Evolutionary conservation across 2,113 vertebrate genomes (phyloP).

Genomic region (Tricholaema leucomelas): DNA sequence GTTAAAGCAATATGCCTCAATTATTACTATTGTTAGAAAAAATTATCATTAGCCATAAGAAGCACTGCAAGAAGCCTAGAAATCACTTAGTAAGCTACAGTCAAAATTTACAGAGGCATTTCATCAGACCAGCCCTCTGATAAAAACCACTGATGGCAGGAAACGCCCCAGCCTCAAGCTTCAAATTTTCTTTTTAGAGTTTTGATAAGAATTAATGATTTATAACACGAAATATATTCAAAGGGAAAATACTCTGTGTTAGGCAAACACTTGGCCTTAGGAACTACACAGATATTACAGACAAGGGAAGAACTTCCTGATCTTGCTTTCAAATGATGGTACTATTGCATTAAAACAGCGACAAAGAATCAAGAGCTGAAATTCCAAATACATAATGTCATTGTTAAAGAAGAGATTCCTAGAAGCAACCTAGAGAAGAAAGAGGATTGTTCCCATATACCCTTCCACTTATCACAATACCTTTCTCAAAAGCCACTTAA

Average conservation of each 20-base stretch:
- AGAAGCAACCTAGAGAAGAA: background rate
- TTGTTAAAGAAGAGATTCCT: background rate
- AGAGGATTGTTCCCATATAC: background rate
- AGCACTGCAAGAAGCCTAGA: background rate
- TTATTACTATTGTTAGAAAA: constrained; percentile 7
- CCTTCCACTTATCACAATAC: background rate
- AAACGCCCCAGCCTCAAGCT: background rate
- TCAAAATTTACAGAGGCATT: background rate
- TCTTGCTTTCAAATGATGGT: background rate
- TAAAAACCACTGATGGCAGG: background rate
- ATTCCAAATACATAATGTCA: background rate
- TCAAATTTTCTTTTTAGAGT: background rate
- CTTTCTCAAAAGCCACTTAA: background rate
- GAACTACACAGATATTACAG: background rate
- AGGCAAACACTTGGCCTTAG: background rate
- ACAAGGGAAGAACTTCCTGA: background rate
- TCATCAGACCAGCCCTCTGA: background rate
- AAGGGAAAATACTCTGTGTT: background rate
- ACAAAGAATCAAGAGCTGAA: background rate
- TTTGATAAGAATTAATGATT: background rate
- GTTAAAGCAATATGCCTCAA: background rate
- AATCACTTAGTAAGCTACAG: background rate
- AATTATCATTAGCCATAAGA: background rate
- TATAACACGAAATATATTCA: background rate
- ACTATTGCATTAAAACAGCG: background rate